Conservation (phyloP, 2,797 vertebrate genomes). For the Micropoecilia bifurca region DNA sequence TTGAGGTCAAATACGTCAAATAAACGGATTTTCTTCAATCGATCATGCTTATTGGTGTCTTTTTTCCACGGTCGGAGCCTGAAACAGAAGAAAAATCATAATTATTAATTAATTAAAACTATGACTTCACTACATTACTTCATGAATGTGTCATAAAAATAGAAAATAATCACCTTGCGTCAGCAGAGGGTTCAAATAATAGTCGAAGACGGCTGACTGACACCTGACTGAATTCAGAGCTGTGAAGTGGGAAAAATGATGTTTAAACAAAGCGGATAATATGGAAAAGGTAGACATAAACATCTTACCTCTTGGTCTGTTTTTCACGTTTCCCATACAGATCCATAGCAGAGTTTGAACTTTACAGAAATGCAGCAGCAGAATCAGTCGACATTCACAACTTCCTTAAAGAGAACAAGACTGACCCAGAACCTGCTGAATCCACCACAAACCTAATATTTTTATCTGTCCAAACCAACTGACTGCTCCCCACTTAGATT, state of each 20-base stretch:
- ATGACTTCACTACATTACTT: background rate
- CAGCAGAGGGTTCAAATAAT: slow-evolving; percentile 1
- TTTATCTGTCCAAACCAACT: background rate
- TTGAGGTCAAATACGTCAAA: background rate
- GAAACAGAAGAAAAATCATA: background rate
- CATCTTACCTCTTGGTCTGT: background rate
- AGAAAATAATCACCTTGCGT: background rate
- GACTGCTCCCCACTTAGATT: background rate
- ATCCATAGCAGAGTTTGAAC: slow-evolving; percentile 9
- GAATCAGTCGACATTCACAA: background rate
- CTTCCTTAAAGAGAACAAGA: background rate
- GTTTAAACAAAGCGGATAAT: background rate
- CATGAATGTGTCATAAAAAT: background rate
- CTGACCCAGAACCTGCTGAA: background rate
- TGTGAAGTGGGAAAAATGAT: background rate
- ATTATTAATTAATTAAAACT: background rate
- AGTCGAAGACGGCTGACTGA: background rate
- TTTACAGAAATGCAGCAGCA: background rate
- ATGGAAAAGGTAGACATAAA: background rate
- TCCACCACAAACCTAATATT: background rate
- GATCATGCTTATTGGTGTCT: background rate
- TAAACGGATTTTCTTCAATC: background rate
- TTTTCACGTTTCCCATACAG: background rate
- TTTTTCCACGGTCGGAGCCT: background rate
- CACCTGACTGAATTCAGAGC: background rate